Conservation (phyloP, 2,797 vertebrate species). For the Phataginus tetradactyla region DNA sequence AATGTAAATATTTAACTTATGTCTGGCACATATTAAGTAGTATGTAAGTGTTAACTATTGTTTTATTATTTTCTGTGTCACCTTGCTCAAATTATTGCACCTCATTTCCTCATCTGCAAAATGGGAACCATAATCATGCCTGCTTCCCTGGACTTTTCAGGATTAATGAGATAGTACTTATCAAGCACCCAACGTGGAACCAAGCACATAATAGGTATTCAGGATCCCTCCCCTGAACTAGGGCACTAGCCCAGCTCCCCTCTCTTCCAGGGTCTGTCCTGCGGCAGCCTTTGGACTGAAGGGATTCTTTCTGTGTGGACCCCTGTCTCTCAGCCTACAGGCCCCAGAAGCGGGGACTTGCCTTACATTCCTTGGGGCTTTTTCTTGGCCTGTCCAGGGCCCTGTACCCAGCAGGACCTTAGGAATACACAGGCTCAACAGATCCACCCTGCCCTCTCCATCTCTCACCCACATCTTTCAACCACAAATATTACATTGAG, state of each 20-base stretch:
- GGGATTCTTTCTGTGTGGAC: neutral
- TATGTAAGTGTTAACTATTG: neutral
- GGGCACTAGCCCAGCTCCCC: too few species aligned
- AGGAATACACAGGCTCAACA: neutral
- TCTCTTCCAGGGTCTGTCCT: neutral
- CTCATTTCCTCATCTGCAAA: conserved; percentile 5
- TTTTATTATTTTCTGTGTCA: neutral
- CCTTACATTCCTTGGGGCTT: neutral
- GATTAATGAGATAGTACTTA: neutral
- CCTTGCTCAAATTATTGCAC: conserved; percentile 5
- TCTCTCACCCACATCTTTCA: conserved; percentile 3
- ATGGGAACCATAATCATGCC: conserved; percentile 21
- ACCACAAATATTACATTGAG: neutral
- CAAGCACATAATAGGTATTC: neutral
- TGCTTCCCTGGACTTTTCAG: neutral
- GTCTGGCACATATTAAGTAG: neutral
- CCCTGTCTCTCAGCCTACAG: neutral
- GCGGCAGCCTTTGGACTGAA: too few species aligned
- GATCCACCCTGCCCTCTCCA: neutral
- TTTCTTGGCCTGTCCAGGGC: neutral
- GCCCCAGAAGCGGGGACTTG: neutral
- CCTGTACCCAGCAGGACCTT: neutral
- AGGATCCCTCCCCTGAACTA: neutral
- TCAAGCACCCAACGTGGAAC: neutral
- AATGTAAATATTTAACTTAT: neutral